Evolutionary conservation across 2,113 vertebrate genomes (phyloP).

Genomic region (Pipa parva): DNA sequence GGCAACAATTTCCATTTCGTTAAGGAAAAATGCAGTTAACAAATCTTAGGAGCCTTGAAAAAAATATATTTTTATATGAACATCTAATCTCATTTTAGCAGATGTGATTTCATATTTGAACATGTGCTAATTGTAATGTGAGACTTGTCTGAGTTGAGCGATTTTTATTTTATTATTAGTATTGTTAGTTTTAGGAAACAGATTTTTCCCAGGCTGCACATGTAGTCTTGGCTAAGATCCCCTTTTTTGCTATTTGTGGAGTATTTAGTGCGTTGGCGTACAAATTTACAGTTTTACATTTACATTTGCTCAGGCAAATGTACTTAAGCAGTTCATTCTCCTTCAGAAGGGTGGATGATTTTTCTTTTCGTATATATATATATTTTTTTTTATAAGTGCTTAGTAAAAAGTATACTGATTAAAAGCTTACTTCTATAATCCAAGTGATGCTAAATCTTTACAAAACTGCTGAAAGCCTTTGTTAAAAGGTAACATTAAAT

Average conservation of each 20-base stretch:
- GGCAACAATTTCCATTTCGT: background rate
- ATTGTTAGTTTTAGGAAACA: slow-evolving; percentile 5
- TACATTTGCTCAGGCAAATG: slow-evolving; percentile 21
- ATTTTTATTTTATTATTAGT: slow-evolving; percentile 24
- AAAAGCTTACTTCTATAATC: slow-evolving; percentile 26
- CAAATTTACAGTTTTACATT: slow-evolving; percentile 14
- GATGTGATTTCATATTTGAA: background rate
- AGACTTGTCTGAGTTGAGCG: background rate
- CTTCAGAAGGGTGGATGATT: slow-evolving; percentile 7
- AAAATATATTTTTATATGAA: slow-evolving; percentile 1
- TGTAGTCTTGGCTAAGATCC: slow-evolving; percentile 4
- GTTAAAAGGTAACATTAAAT: slow-evolving; percentile 10
- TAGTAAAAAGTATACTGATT: slow-evolving; percentile 27
- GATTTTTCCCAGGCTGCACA: slow-evolving; percentile 2
- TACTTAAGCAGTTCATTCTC: slow-evolving; percentile 31
- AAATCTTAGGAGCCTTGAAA: background rate
- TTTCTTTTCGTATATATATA: no score
- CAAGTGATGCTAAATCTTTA: slow-evolving; percentile 5
- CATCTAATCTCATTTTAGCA: slow-evolving; percentile 6
- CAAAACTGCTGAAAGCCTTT: slow-evolving; percentile 15
- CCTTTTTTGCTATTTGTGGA: background rate
- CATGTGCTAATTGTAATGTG: slow-evolving; percentile 9
- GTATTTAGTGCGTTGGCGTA: slow-evolving; percentile 18
- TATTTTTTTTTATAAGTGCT: slow-evolving; percentile 22
- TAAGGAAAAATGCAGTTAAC: background rate